These are phyloP conservation scores for Latrodectus elegans DNA, from an alignment of 2,888 invertebrate species.

Conservation along the genomic window DNA sequence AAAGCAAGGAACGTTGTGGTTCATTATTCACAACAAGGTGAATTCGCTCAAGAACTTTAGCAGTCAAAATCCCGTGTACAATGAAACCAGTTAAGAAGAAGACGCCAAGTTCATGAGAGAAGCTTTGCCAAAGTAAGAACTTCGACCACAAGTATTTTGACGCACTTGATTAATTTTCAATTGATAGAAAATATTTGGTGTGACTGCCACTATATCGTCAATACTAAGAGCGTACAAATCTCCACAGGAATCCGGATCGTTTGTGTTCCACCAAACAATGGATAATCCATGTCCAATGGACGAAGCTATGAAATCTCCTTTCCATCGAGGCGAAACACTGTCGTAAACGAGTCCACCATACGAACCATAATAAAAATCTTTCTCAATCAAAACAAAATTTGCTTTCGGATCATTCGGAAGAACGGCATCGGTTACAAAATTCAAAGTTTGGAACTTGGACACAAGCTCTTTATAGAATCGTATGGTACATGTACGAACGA, in stretches of 20 bases:
- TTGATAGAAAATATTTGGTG: background rate
- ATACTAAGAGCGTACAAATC: background rate
- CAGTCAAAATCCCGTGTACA: background rate
- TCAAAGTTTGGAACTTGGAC: background rate
- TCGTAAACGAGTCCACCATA: slow-evolving; percentile 3
- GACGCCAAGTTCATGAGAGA: background rate
- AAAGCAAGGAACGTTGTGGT: background rate
- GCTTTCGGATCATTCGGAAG: background rate
- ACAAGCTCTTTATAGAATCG: background rate
- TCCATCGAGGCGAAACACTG: background rate
- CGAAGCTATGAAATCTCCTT: background rate
- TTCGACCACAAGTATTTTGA: background rate
- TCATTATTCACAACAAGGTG: background rate
- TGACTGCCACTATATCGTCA: background rate
- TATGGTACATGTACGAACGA: background rate
- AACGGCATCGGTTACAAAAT: background rate
- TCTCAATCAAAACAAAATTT: background rate
- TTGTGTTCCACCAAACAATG: slow-evolving; percentile 5
- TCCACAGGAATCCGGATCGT: background rate
- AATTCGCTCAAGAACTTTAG: background rate
- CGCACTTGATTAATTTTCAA: background rate
- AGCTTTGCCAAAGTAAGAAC: background rate
- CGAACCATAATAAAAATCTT: background rate
- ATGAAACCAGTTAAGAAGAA: background rate
- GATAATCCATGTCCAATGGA: background rate